Conservation (phyloP, 2,113 vertebrate species). For the Danionella cerebrum region DNA sequence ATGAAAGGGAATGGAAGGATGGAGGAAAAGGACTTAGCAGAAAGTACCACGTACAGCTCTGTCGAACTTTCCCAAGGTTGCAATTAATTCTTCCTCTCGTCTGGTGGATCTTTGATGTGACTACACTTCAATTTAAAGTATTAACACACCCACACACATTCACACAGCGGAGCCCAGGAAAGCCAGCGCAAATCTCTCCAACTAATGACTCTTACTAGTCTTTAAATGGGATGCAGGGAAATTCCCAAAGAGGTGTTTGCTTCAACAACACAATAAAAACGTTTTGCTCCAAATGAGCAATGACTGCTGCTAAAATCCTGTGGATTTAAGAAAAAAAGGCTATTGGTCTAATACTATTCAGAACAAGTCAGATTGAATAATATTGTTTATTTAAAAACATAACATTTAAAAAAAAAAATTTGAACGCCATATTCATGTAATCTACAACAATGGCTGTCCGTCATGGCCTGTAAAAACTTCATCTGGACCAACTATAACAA, state of each 20-base stretch:
- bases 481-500: no score
- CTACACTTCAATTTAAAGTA: constrained; percentile 28
- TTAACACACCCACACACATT: constrained; percentile 19
- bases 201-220: constrained; percentile 10
- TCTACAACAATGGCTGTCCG: no score
- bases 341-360: not conserved
- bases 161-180: not conserved
- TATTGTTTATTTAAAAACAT: no score
- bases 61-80: constrained; percentile 12
- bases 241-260: not conserved
- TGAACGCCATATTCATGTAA: no score
- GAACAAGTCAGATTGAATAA: not conserved
- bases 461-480: no score
- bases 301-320: not conserved
- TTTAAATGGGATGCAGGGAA: not conserved
- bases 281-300: not conserved
- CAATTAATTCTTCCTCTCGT: constrained; percentile 29
- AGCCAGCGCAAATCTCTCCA: not conserved
- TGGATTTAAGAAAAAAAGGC: not conserved
- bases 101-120: constrained; percentile 33
- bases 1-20: not conserved
- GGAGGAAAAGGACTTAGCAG: not conserved
- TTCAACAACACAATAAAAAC: constrained; percentile 1
- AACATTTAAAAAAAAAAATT: no score
- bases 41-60: not conserved